These are phyloP conservation scores for Galagoides demidoff DNA, from an alignment of 2,797 vertebrate genomes.

Conservation along the genomic window DNA sequence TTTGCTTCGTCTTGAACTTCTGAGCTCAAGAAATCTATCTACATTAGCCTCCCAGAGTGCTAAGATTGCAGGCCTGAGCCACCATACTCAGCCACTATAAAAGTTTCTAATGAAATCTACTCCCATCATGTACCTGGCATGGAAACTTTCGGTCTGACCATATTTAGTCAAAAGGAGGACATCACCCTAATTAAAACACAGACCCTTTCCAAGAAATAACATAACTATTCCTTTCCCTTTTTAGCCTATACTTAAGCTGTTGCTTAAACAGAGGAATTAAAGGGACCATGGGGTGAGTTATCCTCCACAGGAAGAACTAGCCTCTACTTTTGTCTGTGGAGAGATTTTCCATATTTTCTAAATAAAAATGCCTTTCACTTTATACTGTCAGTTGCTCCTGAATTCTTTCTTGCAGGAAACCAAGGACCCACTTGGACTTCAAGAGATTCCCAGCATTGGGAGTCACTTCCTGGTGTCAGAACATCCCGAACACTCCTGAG, in stretches of 20 bases:
- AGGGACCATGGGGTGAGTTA: background rate
- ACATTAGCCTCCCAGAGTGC: no score
- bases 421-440: no score
- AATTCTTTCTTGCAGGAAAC: no score
- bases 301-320: background rate
- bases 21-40: no score
- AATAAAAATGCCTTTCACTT: no score
- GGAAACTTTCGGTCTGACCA: background rate
- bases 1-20: no score
- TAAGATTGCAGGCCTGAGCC: no score
- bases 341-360: no score
- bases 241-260: background rate
- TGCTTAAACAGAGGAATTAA: background rate
- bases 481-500: background rate
- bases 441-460: no score
- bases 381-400: no score
- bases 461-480: background rate
- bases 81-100: no score
- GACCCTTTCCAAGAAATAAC: background rate
- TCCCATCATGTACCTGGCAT: background rate
- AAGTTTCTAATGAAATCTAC: no score
- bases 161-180: background rate
- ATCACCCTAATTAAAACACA: background rate
- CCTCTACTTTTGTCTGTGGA: background rate
- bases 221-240: background rate